phyloP scores from a whole-genome alignment of 2,113 vertebrate species.

The Aldabrachelys gigantea region DNA sequence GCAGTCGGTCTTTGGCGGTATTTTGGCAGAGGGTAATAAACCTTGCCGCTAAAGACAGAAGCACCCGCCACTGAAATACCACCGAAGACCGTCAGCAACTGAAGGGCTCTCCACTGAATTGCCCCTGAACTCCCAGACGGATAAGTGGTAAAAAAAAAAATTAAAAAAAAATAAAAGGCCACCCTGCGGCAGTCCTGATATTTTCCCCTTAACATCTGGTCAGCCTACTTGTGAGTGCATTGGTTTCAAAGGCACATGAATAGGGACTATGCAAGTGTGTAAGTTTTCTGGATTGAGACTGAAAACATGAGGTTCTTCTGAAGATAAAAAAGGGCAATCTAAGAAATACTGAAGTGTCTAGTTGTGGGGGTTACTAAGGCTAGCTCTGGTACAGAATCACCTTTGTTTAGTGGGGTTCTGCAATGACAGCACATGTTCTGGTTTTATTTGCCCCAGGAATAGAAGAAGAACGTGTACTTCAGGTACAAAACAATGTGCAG shows the following conservation, averaged over 20 bases:
- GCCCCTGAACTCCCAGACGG: too few relatives aligned
- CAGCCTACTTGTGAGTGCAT: background rate
- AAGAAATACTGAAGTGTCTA: background rate
- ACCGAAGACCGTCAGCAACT: too few relatives aligned
- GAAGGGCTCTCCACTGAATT: too few relatives aligned
- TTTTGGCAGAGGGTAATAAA: too few relatives aligned
- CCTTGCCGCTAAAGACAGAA: too few relatives aligned
- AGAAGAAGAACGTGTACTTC: background rate
- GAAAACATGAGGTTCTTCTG: background rate
- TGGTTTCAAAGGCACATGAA: background rate
- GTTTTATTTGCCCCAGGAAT: background rate
- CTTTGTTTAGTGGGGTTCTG: background rate
- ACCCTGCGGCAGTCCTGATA: too few relatives aligned
- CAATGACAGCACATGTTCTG: background rate
- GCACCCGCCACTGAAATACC: too few relatives aligned
- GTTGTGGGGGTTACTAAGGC: background rate
- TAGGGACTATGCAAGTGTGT: background rate
- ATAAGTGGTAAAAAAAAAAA: too few relatives aligned
- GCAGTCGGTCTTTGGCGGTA: too few relatives aligned
- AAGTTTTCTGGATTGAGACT: background rate
- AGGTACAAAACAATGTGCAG: background rate
- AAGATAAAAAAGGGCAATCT: background rate
- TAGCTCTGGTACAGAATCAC: accelerated
- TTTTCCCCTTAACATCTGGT: too few relatives aligned
- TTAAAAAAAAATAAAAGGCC: too few relatives aligned